Evolutionary conservation across 2,113 vertebrate species (phyloP).

Genomic region (Nesogale talazaci): DNA sequence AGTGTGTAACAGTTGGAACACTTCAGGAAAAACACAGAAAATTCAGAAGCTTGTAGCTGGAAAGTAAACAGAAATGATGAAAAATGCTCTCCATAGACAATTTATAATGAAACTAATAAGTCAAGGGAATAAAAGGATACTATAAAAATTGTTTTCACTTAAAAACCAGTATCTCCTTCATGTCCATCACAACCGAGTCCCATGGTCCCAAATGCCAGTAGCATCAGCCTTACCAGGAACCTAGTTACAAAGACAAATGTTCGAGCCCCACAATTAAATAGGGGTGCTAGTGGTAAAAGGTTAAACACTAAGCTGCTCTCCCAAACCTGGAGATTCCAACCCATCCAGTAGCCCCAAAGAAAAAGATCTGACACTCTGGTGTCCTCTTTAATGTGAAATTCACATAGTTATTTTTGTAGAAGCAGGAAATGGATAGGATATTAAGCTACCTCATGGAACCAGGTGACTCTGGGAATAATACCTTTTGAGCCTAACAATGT

Average conservation of each 20-base stretch:
- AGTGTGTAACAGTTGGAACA: not conserved
- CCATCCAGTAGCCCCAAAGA: not conserved
- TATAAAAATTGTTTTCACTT: not conserved
- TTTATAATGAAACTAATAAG: not conserved
- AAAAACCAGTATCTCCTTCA: not conserved
- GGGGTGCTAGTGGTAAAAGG: not conserved
- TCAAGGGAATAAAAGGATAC: not conserved
- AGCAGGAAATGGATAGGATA: conserved; percentile 79
- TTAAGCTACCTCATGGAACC: conserved; percentile 88
- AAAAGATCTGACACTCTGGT: conserved; percentile 1
- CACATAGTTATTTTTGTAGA: conserved; percentile 82
- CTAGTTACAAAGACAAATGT: not conserved
- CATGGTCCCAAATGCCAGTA: not conserved
- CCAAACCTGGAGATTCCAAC: not conserved
- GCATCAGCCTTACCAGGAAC: not conserved
- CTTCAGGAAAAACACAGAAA: not conserved
- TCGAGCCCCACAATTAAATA: not conserved
- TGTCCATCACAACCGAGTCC: not conserved
- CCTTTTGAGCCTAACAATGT: conserved; percentile 91
- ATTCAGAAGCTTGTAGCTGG: not conserved
- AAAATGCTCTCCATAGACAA: not conserved
- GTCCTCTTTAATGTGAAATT: conserved; percentile 82
- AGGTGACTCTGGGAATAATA: conserved; percentile 89
- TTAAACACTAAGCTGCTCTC: not conserved
- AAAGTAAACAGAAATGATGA: conserved; percentile 9